Base-by-base conservation (phyloP, 2,888 invertebrate genomes). In the Hololepta plana region DNA sequence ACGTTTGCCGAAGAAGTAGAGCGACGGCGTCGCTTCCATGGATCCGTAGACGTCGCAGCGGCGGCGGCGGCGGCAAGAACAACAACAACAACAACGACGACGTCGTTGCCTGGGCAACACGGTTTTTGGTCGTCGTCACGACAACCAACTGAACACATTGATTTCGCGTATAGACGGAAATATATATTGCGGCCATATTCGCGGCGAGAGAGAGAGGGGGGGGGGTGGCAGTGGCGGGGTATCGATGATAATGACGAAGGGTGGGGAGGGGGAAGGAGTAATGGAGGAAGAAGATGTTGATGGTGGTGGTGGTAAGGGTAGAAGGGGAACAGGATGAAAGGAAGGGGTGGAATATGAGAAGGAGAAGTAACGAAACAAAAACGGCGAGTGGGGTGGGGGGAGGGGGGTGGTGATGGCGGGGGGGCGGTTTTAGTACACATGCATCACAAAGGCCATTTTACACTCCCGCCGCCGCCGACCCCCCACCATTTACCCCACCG, bases 151-250 rank as follows among this genome's bases (percentile, higher is more conserved):
- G 49, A 47, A 50, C 49, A 53, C 55, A 55, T 55, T 53, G 55
- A 55, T 55, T 55, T 53, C 53, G 49, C 43, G 43, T 45, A 45
- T 53, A 53, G 54, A 54, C 53, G 47, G 43, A 49, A n/a, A n/a
- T n/a, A 54, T 54, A 51, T 53, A 53, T 53, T 48, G 51, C 52
- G 32, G 46, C 45, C 43, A 44, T 44, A 45, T 45, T 44, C 42
- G 32, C 37, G 31, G 35, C 36, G 32, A 35, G 28, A 28, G 31
- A 30, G 26, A 27, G 32, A 27, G 29, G 30, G 30, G 29, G 22
- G 29, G 6, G 21, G 28, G 28, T 10, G 21, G 20, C 4, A 10
- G 20, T 16, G 22, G 22, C 9, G 24, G 24, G 8, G 24, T 12
- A 9, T 12, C n/a, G 22, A 11, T 10, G 8, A 11, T 22, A 11